Evolutionary conservation across 2,797 vertebrate genomes (phyloP), one percentile per base, ranked within the genome.

Genomic region (Cryptoprocta ferox): DNA sequence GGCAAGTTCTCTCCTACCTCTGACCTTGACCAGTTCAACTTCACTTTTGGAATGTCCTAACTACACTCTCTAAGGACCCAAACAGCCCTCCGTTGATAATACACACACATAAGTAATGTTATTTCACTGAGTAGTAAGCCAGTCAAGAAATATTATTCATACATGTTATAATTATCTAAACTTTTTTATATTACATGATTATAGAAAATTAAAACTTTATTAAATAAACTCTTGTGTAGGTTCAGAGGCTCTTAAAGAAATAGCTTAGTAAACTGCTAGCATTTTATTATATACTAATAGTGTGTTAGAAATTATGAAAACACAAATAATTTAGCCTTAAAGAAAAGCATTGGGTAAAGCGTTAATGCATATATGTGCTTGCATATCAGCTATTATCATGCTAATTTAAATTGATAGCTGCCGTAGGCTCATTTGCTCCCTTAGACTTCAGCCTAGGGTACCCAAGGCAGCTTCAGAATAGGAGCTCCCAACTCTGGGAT

Each of bases 161-260:
- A 48, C 16, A 35, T 39, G 66, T 10, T 75, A 0, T 61, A 79
- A 76, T 91, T 79, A 68, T 24, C n/a, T 76, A 30, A n/a, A 78
- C 37, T 85, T 84, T 65, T 94, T 61, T 19, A 37, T 42, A 32
- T 42, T 81, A 28, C 8, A 75, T 30, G 59, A 61, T 65, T 85
- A 59, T 18, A 59, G 32, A 79, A 79, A 88, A 65, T 68, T 39
- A 76, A 89, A 76, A 91, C 6, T 48, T 70, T 53, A 71, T 32
- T 50, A 78, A 78, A 89, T 90, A 90, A 89, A 96, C 28, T 53
- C 16, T 42, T 89, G 18, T 68, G 0, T 65, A 73, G 32, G 0
- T 42, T n/a, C 83, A 48, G 87, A 95, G 2, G 5, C 18, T 75
- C 37, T 83, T 56, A 66, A 89, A 81, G 37, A 94, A 95, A 96